Evolutionary conservation across 1,140 invertebrate genomes (phyloP).

Genomic region (Condylostylus longicornis): DNA sequence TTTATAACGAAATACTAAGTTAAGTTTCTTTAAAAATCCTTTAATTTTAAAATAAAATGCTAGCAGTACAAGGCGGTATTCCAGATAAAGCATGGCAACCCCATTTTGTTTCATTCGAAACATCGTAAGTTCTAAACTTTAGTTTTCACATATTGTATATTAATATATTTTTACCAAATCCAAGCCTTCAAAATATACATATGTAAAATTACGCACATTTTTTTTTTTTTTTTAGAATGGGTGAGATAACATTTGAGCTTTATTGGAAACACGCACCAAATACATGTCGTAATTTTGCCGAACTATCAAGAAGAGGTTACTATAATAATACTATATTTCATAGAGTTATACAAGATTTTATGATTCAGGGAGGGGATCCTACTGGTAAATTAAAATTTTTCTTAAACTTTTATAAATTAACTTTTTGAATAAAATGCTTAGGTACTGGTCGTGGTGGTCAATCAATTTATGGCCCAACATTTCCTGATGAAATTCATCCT

Average conservation of each 20-base stretch:
- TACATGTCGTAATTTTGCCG: slow-evolving; percentile 93
- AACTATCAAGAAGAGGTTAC: slow-evolving; percentile 79
- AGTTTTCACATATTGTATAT: neutral
- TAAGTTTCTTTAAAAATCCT: too few relatives aligned
- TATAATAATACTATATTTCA: slow-evolving; percentile 96
- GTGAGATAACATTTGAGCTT: slow-evolving; percentile 76
- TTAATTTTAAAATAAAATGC: too few relatives aligned
- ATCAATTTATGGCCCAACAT: slow-evolving; percentile 90
- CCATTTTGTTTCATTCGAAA: slow-evolving; percentile 63
- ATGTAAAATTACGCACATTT: neutral
- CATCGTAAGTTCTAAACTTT: slow-evolving; percentile 43
- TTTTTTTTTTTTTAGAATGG: slow-evolving; percentile 60
- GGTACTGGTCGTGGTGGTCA: slow-evolving; percentile 87
- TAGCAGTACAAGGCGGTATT: too few relatives aligned
- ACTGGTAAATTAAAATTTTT: too few relatives aligned
- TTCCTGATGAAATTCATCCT: slow-evolving; percentile 89
- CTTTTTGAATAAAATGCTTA: slow-evolving; percentile 29
- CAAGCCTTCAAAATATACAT: neutral
- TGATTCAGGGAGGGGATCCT: slow-evolving; percentile 94
- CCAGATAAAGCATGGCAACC: slow-evolving; percentile 78
- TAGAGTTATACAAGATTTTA: slow-evolving; percentile 89
- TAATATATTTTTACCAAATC: neutral
- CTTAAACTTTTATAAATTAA: neutral
- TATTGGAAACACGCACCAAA: slow-evolving; percentile 97
- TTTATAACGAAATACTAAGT: too few relatives aligned